Percentiles rank a stretch among this genome's conserved stretches.
phyloP scores from a whole-genome alignment of 2,113 vertebrate species.

The Cyanoliseus patagonus region DNA sequence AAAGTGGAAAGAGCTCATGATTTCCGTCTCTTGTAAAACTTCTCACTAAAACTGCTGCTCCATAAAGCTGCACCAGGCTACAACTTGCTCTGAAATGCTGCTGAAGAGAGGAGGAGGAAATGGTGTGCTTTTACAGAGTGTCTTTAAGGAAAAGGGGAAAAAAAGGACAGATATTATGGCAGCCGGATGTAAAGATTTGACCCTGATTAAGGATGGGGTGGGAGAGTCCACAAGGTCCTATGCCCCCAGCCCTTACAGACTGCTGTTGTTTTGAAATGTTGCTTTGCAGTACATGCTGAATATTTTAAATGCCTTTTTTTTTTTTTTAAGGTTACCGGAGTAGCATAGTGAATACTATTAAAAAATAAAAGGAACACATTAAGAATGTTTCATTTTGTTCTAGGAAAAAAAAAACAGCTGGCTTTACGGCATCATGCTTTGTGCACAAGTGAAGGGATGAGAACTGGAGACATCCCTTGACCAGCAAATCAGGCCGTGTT shows the following conservation, averaged over 20 bases:
- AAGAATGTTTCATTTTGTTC: neutral
- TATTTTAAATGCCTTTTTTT: neutral
- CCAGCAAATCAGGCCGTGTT: accelerated
- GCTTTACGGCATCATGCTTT: neutral
- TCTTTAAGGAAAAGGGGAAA: neutral
- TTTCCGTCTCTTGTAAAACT: neutral
- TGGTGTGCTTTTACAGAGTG: neutral
- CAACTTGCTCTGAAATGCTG: neutral
- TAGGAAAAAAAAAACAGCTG: neutral
- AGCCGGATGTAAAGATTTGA: neutral
- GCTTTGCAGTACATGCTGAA: neutral
- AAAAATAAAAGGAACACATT: neutral
- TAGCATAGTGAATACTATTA: neutral
- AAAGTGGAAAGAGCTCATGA: neutral
- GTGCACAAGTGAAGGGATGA: neutral
- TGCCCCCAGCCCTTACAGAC: neutral
- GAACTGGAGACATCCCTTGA: neutral
- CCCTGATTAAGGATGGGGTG: neutral
- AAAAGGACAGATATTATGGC: too few relatives aligned
- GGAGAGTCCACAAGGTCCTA: neutral
- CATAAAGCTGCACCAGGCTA: neutral
- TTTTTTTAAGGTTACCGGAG: neutral
- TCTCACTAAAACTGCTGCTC: neutral
- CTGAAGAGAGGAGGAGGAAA: neutral
- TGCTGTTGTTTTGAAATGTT: neutral